Evolutionary conservation across 1,140 invertebrate species (phyloP), one percentile per base, ranked within the genome.

Genomic region (Melipona quadrifasciata): DNA sequence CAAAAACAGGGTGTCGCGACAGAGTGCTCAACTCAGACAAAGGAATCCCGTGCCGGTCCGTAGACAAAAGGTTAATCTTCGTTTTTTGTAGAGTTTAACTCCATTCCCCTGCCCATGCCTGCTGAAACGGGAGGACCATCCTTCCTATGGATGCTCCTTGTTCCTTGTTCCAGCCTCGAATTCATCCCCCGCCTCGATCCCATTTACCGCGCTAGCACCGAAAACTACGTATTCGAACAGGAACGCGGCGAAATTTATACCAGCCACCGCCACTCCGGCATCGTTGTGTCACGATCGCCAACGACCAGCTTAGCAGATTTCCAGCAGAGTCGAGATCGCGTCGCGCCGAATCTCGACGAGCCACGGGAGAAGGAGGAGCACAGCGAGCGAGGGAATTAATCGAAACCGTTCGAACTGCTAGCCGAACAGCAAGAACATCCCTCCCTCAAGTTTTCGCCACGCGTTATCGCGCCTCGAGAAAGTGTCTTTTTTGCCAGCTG

Each of bases 41-140:
- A 94, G 91, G 91, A 91, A 86, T 87, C 88, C 91, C 89, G 85
- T 91, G 90, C 88, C 81, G 89, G 86, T 74, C 87, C 86, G 72
- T 89, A 87, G 92, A 94, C 92, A 94, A 93, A 94, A 93, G 93
- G 91, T 94, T 94, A 94, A 94, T 94, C 93, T 93, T 93, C 87
- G 77, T 92, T 91, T 92, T 93, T 90, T 89, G 53, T 51, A 82
- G 86, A 91, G 87, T 94, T 94, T 91, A 93, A 92, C 91, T 91
- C 89, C 85, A 76, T 86, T 55, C 31, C 67, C 31, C 17, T 10
- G 24, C 10, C 51, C 51, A n/a, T 12, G 1, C 51, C 61, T 27
- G 61, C n/a, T 67, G 39, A 78, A 78, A 47, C 75, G 31, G n/a
- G n/a, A n/a, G n/a, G n/a, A 19, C 57, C 87, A 86, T 84, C 74